A percentile compares a stretch with the other conserved stretches of the same genome.
These are phyloP conservation scores for Drosophila koepferae DNA, from an alignment of 2,888 invertebrate species.

Conservation along the genomic window DNA sequence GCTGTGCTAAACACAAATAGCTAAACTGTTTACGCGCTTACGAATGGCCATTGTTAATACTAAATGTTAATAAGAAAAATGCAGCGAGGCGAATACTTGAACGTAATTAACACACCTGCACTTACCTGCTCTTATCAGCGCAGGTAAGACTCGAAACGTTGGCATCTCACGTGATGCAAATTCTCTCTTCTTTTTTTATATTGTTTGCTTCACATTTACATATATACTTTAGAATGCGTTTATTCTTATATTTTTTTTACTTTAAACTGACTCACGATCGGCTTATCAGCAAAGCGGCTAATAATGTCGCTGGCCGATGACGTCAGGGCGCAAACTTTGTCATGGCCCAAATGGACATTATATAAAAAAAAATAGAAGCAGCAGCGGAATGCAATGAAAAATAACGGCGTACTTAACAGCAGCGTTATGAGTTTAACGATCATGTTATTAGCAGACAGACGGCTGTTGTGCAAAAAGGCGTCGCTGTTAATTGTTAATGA, in stretches of 20 bases:
- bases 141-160: background rate
- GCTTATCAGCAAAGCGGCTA: conserved; percentile 33
- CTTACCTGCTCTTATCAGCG: conserved; percentile 10
- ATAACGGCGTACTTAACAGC: conserved; percentile 25
- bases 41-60: conserved; percentile 20
- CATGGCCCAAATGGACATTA: conserved; percentile 12
- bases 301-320: conserved; percentile 21
- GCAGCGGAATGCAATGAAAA: background rate
- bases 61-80: conserved; percentile 18
- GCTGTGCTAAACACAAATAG: background rate
- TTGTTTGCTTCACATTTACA: background rate
- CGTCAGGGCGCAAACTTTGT: conserved; percentile 31
- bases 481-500: conserved; percentile 45
- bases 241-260: background rate
- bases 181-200: background rate
- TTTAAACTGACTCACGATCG: conserved; percentile 37
- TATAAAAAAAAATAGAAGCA: background rate
- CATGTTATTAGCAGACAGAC: conserved; percentile 41
- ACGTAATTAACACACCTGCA: conserved; percentile 4
- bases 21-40: conserved; percentile 34
- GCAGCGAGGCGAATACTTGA: conserved; percentile 17
- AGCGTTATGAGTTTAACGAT: conserved; percentile 17
- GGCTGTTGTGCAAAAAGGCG: conserved; percentile 30
- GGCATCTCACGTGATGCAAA: conserved; percentile 23
- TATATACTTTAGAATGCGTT: background rate